Evolutionary conservation across 2,888 invertebrate species (phyloP), one percentile per base, ranked within the genome.

Genomic region (Apamea anceps): DNA sequence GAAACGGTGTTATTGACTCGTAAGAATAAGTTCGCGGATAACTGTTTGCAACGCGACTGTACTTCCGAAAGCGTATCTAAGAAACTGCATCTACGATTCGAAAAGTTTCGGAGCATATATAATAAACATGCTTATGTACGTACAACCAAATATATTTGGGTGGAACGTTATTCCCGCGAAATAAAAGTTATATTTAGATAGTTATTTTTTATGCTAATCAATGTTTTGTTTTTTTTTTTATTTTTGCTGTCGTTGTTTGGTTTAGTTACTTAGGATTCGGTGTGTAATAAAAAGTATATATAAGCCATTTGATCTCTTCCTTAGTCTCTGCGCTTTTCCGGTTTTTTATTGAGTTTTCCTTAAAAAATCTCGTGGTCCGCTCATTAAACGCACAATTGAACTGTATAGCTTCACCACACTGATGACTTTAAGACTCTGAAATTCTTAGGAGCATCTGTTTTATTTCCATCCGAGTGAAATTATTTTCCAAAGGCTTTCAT

Each of bases 1-100:
- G 93, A 89, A 95, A 96, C 94, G 94, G 95, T 96, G 96, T 94
- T 96, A 96, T 96, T 95, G 96, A 96, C 96, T 96, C 91, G 90
- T 88, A 91, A 90, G 93, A 90, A 93, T 91, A 94, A 95, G 92
- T 95, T 95, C 89, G 84, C 81, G 91, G 92, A 94, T 93, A 94
- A 95, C 94, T 94, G 92, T 92, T 89, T 86, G 85, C 86, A 87
- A 90, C 92, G 90, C 90, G 85, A 90, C 90, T 90, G 90, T 88
- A 91, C 88, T 90, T 90, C 84, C 85, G 80, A 87, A 89, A 86
- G 82, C 88, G 89, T 88, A 91, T 87, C 87, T 88, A 79, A 88
- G 89, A 86, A 88, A 87, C 84, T 89, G 90, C 88, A 84, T 87
- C 87, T 86, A 87, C 84, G 85, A 87, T 85, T 89, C 87, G 81